These are phyloP conservation scores for Anthophora plumipes DNA, from an alignment of 2,888 invertebrate genomes.

Conservation along the genomic window DNA sequence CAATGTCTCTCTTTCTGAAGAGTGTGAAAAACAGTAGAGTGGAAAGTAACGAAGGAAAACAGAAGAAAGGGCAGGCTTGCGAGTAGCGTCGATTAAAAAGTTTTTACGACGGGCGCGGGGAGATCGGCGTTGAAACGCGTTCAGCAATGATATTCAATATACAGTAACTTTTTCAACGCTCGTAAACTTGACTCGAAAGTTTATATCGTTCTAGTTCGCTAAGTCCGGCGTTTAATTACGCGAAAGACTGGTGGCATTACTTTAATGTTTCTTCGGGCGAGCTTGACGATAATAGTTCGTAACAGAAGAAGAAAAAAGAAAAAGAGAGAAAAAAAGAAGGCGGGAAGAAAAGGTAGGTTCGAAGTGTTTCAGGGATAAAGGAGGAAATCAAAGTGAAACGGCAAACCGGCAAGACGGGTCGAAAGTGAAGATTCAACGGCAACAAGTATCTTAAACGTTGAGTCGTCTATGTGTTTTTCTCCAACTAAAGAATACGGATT, in stretches of 20 bases:
- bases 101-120: slow-evolving; percentile 26
- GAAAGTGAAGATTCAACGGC: not conserved
- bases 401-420: not conserved
- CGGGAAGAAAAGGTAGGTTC: not conserved
- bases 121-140: slow-evolving; percentile 16
- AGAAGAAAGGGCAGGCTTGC: not conserved
- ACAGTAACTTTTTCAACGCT: slow-evolving; percentile 20
- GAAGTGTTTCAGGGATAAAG: not conserved
- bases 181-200: slow-evolving; percentile 37
- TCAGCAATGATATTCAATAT: slow-evolving; percentile 48
- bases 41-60: too few relatives aligned
- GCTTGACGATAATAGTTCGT: not conserved
- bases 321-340: too few relatives aligned
- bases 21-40: not conserved
- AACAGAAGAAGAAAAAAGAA: not conserved
- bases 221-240: slow-evolving; percentile 41
- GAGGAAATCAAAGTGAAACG: not conserved
- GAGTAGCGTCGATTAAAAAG: slow-evolving; percentile 34
- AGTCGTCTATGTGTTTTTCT: slow-evolving; percentile 32
- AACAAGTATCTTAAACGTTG: slow-evolving; percentile 33
- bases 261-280: slow-evolving; percentile 10
- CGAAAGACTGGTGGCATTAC: slow-evolving; percentile 10
- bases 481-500: slow-evolving; percentile 36
- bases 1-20: not conserved
- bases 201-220: slow-evolving; percentile 23